Base-by-base conservation (phyloP, 2,797 vertebrate species). In the Myiotriccus ornatus region DNA sequence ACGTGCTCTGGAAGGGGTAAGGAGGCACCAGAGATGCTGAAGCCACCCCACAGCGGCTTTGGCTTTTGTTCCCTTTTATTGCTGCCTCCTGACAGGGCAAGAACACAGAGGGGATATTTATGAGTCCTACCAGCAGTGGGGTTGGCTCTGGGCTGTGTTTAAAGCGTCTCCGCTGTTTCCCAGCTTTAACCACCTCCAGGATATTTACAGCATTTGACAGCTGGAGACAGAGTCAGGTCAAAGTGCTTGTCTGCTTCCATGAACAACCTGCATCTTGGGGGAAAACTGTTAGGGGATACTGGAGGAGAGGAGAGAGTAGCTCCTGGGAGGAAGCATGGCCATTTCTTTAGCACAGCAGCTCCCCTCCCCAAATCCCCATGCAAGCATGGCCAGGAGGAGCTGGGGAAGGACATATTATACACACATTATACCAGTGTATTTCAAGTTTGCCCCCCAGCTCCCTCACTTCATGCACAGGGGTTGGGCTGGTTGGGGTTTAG, bases 181-280 rank as follows among this genome's bases (percentile, higher is more conserved):
- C 81, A 84, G 93, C 85, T 68, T 88, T 84, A 90, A 86, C 63
- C 11, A 12, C 83, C 89, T 89, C 75, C 19, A 43, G 59, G 84
- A 93, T 90, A 96, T 95, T 95, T 96, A 96, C 89, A 90, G 75
- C 12, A 1, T 77, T 86, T 90, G 93, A 85, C 95, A 94, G 92
- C 85, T 71, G 82, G 78, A 90, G 89, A 70, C 71, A 60, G 73
- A 79, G 55, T 44, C 81, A 65, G 87, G 85, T 86, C 93, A 35
- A 91, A 89, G 77, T 6, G 2, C 28, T 52, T 16, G 5, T 79
- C 87, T 87, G 84, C 76, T 90, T 37, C 44, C 80, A 12, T 7
- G 13, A 52, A 56, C 1, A 1, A 41, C 46, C 35, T 2, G 18
- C 23, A 65, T 47, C 91, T 64, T 14, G 3, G 32, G 84, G 16